Evolutionary conservation across 2,888 invertebrate genomes (phyloP), one percentile per base, ranked within the genome.

Genomic region (Tiliacea aurago): DNA sequence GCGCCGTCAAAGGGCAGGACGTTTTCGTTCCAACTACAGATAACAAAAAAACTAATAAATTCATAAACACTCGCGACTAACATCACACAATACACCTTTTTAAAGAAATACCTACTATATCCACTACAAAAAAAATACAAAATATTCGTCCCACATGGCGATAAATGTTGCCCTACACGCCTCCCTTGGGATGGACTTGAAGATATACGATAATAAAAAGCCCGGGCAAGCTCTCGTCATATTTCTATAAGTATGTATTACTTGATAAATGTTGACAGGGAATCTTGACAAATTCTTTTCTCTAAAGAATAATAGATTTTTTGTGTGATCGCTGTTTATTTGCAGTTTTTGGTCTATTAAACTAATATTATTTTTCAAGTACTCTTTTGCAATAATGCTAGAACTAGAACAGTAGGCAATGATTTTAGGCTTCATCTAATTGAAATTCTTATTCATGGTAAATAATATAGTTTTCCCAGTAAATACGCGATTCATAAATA

Each of bases 181-280:
- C 68, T 71, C 86, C 76, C 77, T 63, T 53, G 80, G 87, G 47
- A 43, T 15, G 58, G 56, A 73, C 77, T 87, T 79, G 77, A 87
- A 72, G 76, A 71, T 77, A 70, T n/a, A n/a, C n/a, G n/a, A n/a
- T 77, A 78, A 86, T 87, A 80, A 84, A 86, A 87, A 80, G 70
- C 68, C 71, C 64, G 70, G 47, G 68, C n/a, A 59, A 68, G 37
- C 59, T 63, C 41, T 59, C 73, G 70, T 80, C 78, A 80, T 86
- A 80, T 81, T 77, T 78, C 73, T 67, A 72, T 53, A 73, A 2
- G 20, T 63, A 47, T 6, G 4, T 77, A 53, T 47, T 76, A 67
- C 67, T 71, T 79, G 74, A 78, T 76, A 37, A 37, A 47, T 33
- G 65, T 77, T 66, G 69, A 79, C 74, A 67, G 65, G 53, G 74